Evolutionary conservation across 2,797 vertebrate species (phyloP), one percentile per base, ranked within the genome.

Genomic region (Serranus cabrilla): DNA sequence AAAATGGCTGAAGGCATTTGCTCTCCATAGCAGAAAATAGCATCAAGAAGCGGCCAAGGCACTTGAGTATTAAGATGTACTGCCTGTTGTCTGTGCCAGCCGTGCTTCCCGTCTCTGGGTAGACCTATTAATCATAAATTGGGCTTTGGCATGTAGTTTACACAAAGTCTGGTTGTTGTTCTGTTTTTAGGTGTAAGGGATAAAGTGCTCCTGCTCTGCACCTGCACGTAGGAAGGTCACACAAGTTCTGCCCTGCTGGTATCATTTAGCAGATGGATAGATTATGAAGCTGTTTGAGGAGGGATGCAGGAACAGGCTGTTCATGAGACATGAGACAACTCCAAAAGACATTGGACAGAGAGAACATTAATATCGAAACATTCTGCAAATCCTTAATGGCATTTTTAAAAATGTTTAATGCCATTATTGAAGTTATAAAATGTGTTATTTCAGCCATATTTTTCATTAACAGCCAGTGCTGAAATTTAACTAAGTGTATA

Each of bases 11-110:
- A 86, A 72, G 83, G 76, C 62, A 1, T 82, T 81, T 60, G 69
- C 74, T 82, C 62, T 68, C 80, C 73, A 75, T 75, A 57, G 84
- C 68, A 80, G 70, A 83, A 85, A 91, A 81, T 66, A 79, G 71
- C 72, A 75, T 69, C 34, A 50, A 76, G 61, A 79, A 66, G 46
- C 7, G 21, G 74, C 74, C 58, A 34, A 47, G 57, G 74, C 64
- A 66, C 65, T 61, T 62, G 66, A 71, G 64, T 68, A 70, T 87
- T 74, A 77, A 85, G 85, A 89, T 74, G 74, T 57, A 72, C 72
- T 20, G 73, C 78, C 40, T 65, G n/a, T 56, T 51, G 62, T 76
- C 73, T 56, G 34, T 72, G 80, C 80, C 87, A 81, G 71, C 69
- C 21, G 23, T 40, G 40, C 80, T 63, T 85, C 59, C 77, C n/a